Base-by-base conservation (phyloP, 2,113 vertebrate genomes). In the Pomatostomus ruficeps region DNA sequence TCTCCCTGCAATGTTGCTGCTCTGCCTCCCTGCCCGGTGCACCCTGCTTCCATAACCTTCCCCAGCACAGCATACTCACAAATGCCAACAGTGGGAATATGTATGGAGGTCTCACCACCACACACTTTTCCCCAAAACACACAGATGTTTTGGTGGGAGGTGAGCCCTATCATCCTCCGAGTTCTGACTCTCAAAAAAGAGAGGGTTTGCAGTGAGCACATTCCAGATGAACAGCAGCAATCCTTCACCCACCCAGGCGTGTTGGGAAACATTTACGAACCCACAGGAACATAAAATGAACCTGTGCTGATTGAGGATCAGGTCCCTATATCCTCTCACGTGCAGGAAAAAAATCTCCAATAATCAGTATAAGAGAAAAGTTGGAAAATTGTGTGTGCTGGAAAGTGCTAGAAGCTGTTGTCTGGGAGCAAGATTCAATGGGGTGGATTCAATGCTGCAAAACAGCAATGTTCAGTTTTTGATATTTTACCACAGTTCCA, bases 51-150 rank as follows among this genome's bases (percentile, higher is more conserved):
- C 76, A 35, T 7, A 24, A 36, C 51, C 33, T 38, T 43, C 63
- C n/a, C 49, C 52, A 43, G 71, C 48, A 63, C 1, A 11, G 19
- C 11, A 51, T 11, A 2, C 40, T 52, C 89, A 17, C 0, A 0
- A 81, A 31, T 7, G 21, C 12, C 66, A 43, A 4, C 0, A 0
- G 42, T 1, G 26, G 31, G 48, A n/a, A n/a, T 65, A 36, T 1
- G 2, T 4, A 38, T 1, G 9, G 36, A 89, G 38, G 12, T 85
- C 42, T 51, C n/a, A 35, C 49, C 33, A 29, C 8, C 55, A 35
- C 20, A 35, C 6, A 38, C 29, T 70, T 73, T 72, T 36, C 58
- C 36, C 8, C 49, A 48, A 76, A 89, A 73, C 12, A 73, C 2
- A 6, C 26, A 58, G 67, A 26, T 82, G 23, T 35, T 82, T 51